phyloP scores from a whole-genome alignment of 2,797 vertebrate species.

The Phataginus tricuspis region DNA sequence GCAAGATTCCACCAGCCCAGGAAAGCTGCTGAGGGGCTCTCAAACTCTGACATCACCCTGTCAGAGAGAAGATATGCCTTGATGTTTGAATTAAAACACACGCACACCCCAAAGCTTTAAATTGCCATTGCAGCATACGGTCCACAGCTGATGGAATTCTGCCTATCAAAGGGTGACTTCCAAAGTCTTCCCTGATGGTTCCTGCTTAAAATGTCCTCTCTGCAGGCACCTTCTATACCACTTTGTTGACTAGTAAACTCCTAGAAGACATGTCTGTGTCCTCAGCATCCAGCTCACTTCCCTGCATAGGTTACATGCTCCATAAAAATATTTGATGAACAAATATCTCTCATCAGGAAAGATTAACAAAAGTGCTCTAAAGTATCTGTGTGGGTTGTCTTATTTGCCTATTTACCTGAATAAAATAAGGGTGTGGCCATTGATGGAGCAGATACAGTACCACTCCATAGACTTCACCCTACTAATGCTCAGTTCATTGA shows the following conservation, averaged over 20 bases:
- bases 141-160: not conserved
- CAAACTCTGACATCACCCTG: not conserved
- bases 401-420: not conserved
- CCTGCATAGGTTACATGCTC: not conserved
- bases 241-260: not conserved
- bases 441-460: not conserved
- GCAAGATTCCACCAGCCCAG: not conserved
- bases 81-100: not conserved
- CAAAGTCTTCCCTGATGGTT: not conserved
- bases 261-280: not conserved
- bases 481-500: not conserved
- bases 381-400: not conserved
- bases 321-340: not conserved
- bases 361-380: not conserved
- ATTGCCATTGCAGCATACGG: not conserved
- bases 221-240: not conserved
- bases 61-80: not conserved
- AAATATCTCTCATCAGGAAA: not conserved
- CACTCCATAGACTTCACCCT: not conserved
- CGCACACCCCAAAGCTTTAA: not conserved
- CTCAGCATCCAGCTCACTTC: not conserved
- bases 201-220: not conserved
- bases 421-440: not conserved
- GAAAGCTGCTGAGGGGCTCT: not conserved
- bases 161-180: not conserved